Evolutionary conservation across 2,797 vertebrate genomes (phyloP).

Genomic region (Spinus olivaceus): DNA sequence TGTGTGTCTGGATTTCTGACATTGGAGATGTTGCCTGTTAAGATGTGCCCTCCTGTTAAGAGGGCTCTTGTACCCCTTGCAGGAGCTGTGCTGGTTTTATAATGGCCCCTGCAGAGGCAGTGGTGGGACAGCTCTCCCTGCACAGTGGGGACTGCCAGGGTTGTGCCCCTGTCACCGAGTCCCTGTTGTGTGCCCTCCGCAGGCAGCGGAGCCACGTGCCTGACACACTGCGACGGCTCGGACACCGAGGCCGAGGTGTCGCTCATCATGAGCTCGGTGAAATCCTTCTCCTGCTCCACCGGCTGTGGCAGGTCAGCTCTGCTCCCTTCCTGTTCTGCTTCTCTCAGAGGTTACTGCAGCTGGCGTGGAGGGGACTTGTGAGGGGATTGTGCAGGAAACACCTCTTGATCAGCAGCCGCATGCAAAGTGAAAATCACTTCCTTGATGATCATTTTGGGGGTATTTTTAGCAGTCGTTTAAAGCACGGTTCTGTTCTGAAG

Average conservation of each 20-base stretch:
- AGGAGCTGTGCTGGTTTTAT: rapidly evolving
- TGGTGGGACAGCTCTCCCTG: background rate
- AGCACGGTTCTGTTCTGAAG: background rate
- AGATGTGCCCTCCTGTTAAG: background rate
- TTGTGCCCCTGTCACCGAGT: rapidly evolving
- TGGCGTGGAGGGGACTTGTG: rapidly evolving
- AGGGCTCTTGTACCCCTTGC: rapidly evolving
- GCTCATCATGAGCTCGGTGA: conserved; percentile 82
- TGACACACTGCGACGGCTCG: conserved; percentile 91
- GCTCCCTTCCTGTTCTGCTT: background rate
- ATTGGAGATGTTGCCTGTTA: rapidly evolving
- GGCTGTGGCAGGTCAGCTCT: conserved; percentile 84
- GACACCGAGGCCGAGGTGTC: conserved; percentile 87
- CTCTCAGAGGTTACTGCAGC: background rate
- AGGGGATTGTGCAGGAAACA: background rate
- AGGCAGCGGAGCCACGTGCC: conserved; percentile 91
- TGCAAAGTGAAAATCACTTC: background rate
- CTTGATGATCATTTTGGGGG: background rate
- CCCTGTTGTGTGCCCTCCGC: background rate
- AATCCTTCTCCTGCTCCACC: conserved; percentile 73
- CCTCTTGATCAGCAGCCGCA: background rate
- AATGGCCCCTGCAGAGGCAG: rapidly evolving
- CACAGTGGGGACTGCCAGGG: rapidly evolving
- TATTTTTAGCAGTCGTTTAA: background rate
- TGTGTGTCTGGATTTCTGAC: background rate